These are phyloP conservation scores for Gymnorhina tibicen DNA, from an alignment of 2,113 vertebrate genomes.

Conservation along the genomic window DNA sequence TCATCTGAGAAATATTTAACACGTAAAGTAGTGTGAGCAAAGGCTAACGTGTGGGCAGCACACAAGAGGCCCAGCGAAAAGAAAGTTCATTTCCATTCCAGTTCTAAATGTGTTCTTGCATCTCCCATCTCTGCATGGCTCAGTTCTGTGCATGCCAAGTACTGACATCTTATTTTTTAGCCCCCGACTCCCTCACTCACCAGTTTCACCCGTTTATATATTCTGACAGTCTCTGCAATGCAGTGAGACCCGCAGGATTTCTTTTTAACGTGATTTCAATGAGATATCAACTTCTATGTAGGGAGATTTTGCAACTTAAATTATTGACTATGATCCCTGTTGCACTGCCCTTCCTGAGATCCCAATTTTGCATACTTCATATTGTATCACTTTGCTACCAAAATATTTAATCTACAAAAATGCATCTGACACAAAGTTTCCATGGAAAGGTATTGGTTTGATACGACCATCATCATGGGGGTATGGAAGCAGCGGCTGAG, in stretches of 20 bases:
- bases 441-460: not conserved
- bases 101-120: not conserved
- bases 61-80: not conserved
- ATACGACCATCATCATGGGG: not conserved
- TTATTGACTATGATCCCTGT: not conserved
- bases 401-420: not conserved
- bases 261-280: not conserved
- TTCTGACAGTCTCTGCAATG: not conserved
- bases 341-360: not conserved
- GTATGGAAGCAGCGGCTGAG: not conserved
- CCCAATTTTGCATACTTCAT: not conserved
- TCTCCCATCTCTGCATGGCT: not conserved
- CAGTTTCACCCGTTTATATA: not conserved
- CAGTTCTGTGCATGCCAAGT: no score
- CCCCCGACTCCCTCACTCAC: rapidly evolving
- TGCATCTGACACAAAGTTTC: not conserved
- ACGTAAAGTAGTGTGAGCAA: not conserved
- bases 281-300: rapidly evolving
- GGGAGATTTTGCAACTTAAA: not conserved
- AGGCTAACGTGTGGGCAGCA: not conserved
- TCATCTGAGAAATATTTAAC: not conserved
- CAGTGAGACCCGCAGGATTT: not conserved
- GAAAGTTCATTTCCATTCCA: not conserved
- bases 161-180: not conserved
- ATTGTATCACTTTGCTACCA: not conserved